phyloP scores from a whole-genome alignment of 2,113 vertebrate species.

The Asarcornis scutulata region DNA sequence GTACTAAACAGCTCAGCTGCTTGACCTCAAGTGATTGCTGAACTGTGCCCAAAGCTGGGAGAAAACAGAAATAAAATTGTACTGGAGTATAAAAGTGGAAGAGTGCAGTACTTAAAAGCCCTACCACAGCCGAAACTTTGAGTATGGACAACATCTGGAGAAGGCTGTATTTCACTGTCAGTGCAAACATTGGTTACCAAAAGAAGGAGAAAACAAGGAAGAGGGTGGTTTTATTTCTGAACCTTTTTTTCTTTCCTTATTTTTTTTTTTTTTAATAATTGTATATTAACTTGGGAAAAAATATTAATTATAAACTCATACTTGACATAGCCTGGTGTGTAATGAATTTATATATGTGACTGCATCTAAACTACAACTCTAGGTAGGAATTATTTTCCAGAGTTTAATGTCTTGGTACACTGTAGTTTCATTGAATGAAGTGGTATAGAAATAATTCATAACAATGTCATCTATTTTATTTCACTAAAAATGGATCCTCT shows the following conservation, averaged over 20 bases:
- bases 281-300: not conserved
- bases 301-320: not conserved
- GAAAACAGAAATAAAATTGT: not conserved
- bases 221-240: not conserved
- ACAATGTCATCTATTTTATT: not conserved
- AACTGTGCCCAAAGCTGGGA: not conserved
- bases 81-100: not conserved
- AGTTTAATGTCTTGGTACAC: not conserved
- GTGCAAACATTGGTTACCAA: not conserved
- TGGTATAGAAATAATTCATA: not conserved
- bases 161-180: accelerated
- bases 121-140: not conserved
- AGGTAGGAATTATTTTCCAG: not conserved
- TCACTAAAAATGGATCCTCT: not conserved
- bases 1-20: not conserved
- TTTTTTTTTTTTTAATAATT: not conserved
- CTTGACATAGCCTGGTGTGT: not conserved
- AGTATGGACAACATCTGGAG: not conserved
- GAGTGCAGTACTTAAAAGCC: not conserved
- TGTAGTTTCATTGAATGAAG: not conserved
- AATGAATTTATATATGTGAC: not conserved
- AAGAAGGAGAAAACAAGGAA: not conserved
- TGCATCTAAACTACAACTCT: not conserved
- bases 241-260: no score
- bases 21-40: not conserved